Evolutionary conservation across 2,113 vertebrate genomes (phyloP).

Genomic region (Neotragus pygmaeus): DNA sequence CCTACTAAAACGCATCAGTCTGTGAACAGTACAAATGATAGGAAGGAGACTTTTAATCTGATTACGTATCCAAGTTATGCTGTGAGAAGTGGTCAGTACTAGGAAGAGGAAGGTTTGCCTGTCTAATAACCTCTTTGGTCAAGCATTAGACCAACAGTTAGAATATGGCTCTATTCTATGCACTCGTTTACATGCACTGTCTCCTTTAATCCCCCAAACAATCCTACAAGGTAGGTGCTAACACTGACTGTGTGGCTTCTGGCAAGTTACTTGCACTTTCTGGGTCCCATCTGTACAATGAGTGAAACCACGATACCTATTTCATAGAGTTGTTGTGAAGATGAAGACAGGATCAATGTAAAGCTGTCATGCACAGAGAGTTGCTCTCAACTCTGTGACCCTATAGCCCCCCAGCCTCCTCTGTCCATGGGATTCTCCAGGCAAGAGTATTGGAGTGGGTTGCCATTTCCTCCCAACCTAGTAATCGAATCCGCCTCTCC

Average conservation of each 20-base stretch:
- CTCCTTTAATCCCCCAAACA: not conserved
- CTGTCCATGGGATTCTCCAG: not conserved
- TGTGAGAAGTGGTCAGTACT: not conserved
- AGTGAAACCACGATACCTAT: not conserved
- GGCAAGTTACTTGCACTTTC: not conserved
- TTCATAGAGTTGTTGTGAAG: not conserved
- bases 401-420: not conserved
- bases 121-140: not conserved
- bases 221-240: not conserved
- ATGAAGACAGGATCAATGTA: not conserved
- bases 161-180: not conserved
- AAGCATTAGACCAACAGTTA: not conserved
- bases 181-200: accelerated
- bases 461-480: not conserved
- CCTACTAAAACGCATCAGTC: not conserved
- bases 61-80: not conserved
- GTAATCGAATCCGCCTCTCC: accelerated
- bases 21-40: not conserved
- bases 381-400: accelerated
- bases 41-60: not conserved
- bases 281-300: not conserved
- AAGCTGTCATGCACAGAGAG: not conserved
- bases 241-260: not conserved
- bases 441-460: not conserved
- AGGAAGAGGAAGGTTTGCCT: not conserved